Evolutionary conservation across 2,888 invertebrate species (phyloP).

Genomic region (Drosophila macrospina): DNA sequence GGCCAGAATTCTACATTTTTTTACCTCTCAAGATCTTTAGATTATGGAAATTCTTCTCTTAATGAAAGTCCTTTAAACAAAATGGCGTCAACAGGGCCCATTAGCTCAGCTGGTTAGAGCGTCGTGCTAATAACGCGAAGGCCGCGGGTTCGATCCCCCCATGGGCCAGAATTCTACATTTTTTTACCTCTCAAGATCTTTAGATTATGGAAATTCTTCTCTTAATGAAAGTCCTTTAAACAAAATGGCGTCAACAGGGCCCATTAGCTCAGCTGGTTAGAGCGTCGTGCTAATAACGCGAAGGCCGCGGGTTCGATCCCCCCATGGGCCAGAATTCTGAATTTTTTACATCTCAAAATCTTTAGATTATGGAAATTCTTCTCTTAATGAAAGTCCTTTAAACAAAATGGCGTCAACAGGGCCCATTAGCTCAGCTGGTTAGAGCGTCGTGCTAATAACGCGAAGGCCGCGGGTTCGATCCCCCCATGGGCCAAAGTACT

Average conservation of each 20-base stretch:
- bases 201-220: not conserved
- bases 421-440: conserved; percentile 86
- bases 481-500: conserved; percentile 16
- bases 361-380: too few species aligned
- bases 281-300: conserved; percentile 86
- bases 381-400: conserved; percentile 48
- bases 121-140: conserved; percentile 86
- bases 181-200: not conserved
- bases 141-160: conserved; percentile 86
- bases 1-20: conserved; percentile 65
- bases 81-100: conserved; percentile 74
- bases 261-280: conserved; percentile 86
- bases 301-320: conserved; percentile 86
- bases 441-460: conserved; percentile 86
- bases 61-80: conserved; percentile 7
- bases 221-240: not conserved
- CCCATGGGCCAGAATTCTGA: too few species aligned
- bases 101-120: conserved; percentile 86
- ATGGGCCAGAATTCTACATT: conserved; percentile 76
- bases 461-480: conserved; percentile 84
- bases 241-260: conserved; percentile 57
- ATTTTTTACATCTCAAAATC: not conserved
- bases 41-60: not conserved
- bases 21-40: not conserved
- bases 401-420: conserved; percentile 28